Base-by-base conservation (phyloP, 1,140 invertebrate species). In the Drosophila parvula region DNA sequence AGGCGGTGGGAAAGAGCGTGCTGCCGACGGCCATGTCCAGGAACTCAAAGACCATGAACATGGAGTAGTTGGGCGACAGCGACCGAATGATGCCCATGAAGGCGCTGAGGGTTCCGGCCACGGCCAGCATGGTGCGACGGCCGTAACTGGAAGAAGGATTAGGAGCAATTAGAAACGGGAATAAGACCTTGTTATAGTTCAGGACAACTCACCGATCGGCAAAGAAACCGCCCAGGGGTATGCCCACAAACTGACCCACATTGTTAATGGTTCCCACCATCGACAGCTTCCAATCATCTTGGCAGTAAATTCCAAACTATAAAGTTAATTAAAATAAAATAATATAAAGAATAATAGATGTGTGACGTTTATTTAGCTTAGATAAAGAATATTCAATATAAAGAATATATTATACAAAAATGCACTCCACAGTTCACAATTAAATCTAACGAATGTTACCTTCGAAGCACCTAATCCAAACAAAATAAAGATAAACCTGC, bases 191-290 rank as follows among this genome's bases (percentile, higher is more conserved):
- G 22, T 16, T 1, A 8, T 12, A 12, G 8, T 7, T 3, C 0
- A 4, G n/a, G 8, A 5, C 8, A 5, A 62, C 74, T 74, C 79
- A 95, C 94, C 93, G 93, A 91, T 96, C 95, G 0, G 95, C 96
- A n/a, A 96, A 91, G 60, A 94, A 93, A 56, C 95, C 95, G 27
- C 94, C 93, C 32, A 96, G 92, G 10, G 95, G 94, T 64, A 96
- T 92, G 5, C 95, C 95, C 5, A 96, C 92, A 70, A 96, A 94
- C 91, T 95, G 95, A 5, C 95, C 95, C 12, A 95, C 90, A 83
- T 95, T 96, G 91, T 96, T 95, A 3, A 96, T 92, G 4, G 95
- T 96, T 40, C 96, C 96, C 43, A 96, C 94, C 74, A 96, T 81
- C 0, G 95, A 94, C 11, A 95, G 91, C 91, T 94, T 95, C 95